Percentiles rank a stretch among this genome's conserved stretches.
Evolutionary conservation across 2,888 invertebrate genomes (phyloP).

Genomic region (Liodrosophila aerea): DNA sequence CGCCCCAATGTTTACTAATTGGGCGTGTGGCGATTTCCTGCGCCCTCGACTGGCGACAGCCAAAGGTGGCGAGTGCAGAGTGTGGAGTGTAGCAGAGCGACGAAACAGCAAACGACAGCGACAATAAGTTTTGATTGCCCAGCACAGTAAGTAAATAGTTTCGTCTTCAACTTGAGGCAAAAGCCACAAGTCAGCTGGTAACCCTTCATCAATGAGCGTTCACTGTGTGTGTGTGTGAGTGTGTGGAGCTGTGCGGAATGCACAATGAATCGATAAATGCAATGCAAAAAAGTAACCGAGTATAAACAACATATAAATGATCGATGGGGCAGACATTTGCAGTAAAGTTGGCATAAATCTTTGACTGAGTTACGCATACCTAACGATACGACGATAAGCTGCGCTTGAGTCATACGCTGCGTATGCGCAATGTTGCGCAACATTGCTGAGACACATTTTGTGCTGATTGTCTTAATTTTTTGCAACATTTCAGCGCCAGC

Average conservation of each 20-base stretch:
- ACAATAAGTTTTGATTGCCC: conserved; percentile 75
- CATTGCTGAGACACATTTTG: conserved; percentile 49
- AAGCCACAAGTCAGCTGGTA: conserved; percentile 1
- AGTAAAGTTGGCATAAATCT: conserved; percentile 56
- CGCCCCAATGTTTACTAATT: conserved; percentile 69
- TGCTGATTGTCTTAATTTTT: conserved; percentile 49
- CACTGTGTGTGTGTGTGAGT: no score
- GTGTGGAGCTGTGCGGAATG: conserved; percentile 2
- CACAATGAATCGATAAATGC: conserved; percentile 22
- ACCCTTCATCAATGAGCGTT: conserved; percentile 26
- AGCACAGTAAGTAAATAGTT: conserved; percentile 65
- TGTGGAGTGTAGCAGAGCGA: neutral
- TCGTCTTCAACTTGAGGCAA: conserved; percentile 50
- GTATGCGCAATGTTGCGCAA: conserved; percentile 63
- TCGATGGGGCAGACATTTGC: conserved; percentile 50
- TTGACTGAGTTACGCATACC: conserved; percentile 12
- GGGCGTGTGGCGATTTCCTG: conserved; percentile 78
- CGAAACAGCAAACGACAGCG: conserved; percentile 37
- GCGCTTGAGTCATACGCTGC: conserved; percentile 56
- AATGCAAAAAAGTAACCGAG: conserved; percentile 36
- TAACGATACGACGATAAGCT: conserved; percentile 11
- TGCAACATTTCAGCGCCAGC: conserved; percentile 50
- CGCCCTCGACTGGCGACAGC: conserved; percentile 5
- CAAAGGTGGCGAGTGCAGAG: neutral
- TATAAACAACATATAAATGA: conserved; percentile 64